These are phyloP conservation scores for Hylomyscus alleni DNA, from an alignment of 2,797 vertebrate species.

Conservation along the genomic window DNA sequence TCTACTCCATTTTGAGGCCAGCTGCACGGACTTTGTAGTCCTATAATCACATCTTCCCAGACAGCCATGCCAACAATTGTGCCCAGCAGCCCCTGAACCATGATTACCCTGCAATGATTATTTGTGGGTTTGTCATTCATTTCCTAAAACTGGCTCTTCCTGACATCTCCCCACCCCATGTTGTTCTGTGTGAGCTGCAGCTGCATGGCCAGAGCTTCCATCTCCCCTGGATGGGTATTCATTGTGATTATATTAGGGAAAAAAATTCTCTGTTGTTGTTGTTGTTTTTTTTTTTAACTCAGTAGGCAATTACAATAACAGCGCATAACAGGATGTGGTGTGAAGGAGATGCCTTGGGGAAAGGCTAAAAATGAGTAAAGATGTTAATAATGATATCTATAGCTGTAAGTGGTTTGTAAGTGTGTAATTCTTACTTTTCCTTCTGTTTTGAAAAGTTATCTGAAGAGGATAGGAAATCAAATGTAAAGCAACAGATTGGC, in stretches of 20 bases:
- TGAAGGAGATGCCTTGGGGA: neutral
- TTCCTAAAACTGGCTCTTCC: slow-evolving; percentile 53
- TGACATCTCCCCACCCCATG: slow-evolving; percentile 22
- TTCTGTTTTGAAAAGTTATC: neutral
- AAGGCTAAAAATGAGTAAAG: slow-evolving; percentile 62
- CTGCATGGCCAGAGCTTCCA: neutral
- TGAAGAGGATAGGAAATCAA: neutral
- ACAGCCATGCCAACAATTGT: slow-evolving; percentile 23
- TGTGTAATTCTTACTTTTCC: slow-evolving; percentile 1
- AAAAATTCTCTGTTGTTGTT: neutral
- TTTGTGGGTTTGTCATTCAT: slow-evolving; percentile 73
- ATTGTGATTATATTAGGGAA: slow-evolving; percentile 65
- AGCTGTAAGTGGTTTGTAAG: neutral
- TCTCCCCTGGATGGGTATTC: slow-evolving; percentile 38
- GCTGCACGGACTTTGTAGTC: slow-evolving; percentile 60
- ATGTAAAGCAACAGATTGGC: neutral
- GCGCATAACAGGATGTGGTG: neutral
- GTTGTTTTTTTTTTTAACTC: slow-evolving; percentile 33
- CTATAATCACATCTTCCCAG: slow-evolving; percentile 69
- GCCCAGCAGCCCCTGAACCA: slow-evolving; percentile 10
- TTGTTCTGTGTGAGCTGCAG: slow-evolving; percentile 48
- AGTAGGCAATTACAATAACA: slow-evolving; percentile 41
- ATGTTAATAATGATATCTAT: slow-evolving; percentile 18
- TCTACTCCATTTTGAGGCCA: slow-evolving; percentile 56
- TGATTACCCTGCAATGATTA: slow-evolving; percentile 60